These are phyloP conservation scores for Neotoma lepida DNA, from an alignment of 2,113 vertebrate genomes.

Conservation along the genomic window DNA sequence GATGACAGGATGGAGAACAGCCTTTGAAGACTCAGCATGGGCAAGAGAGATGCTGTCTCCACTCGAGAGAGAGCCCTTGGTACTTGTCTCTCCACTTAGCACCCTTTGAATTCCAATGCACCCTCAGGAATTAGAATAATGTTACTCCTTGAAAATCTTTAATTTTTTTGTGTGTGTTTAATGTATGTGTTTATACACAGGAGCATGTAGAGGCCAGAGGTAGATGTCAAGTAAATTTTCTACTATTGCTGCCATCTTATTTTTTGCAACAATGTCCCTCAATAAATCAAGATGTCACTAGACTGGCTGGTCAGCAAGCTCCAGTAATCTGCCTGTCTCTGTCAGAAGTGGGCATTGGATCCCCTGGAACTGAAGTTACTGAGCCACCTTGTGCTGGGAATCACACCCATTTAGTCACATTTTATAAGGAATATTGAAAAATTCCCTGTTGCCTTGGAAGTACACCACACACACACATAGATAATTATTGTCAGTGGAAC, in stretches of 20 bases:
- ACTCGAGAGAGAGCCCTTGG: not conserved
- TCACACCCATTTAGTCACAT: not conserved
- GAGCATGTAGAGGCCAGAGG: not conserved
- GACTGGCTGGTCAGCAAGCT: not conserved
- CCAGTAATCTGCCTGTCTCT: not conserved
- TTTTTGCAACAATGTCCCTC: not conserved
- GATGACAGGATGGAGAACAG: not conserved
- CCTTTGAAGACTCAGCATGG: not conserved
- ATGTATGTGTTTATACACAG: not conserved
- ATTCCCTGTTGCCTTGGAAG: not conserved
- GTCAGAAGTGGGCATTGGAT: not conserved
- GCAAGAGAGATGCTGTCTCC: not conserved
- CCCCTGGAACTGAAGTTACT: not conserved
- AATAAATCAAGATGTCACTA: not conserved
- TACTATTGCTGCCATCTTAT: not conserved
- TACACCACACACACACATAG: not conserved
- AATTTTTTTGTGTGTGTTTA: not conserved
- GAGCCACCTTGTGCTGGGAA: not conserved
- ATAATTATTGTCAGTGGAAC: not conserved
- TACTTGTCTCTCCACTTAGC: not conserved
- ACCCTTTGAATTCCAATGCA: not conserved
- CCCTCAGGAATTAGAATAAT: not conserved
- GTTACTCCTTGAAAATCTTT: not conserved
- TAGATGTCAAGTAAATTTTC: not conserved
- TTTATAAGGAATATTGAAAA: not conserved